Conservation (phyloP, 2,888 invertebrate genomes). For the Altica lythri region DNA sequence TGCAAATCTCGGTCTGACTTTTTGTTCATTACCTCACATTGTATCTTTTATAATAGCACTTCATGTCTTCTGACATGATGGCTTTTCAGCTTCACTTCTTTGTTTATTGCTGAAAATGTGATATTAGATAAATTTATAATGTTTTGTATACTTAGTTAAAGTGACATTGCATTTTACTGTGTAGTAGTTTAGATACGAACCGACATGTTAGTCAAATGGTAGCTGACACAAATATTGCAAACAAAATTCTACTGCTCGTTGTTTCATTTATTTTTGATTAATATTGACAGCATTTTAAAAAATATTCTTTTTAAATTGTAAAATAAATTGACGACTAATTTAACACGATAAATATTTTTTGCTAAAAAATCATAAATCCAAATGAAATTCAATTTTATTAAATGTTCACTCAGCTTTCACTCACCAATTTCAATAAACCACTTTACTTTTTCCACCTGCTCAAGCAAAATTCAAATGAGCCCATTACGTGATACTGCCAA, state of each 20-base stretch:
- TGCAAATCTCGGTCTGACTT: slow-evolving; percentile 27
- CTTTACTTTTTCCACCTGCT: slow-evolving; percentile 15
- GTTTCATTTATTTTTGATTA: no score
- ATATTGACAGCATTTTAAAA: no score
- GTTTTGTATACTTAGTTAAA: slow-evolving; percentile 3
- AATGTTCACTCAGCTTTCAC: neutral
- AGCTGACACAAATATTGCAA: no score
- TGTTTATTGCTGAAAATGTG: slow-evolving; percentile 19
- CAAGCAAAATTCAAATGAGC: slow-evolving; percentile 16
- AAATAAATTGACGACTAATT: no score
- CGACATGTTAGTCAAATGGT: no score
- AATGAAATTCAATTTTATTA: slow-evolving; percentile 7
- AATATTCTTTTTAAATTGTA: no score
- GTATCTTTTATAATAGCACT: slow-evolving; percentile 24
- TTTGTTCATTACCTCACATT: slow-evolving; percentile 30
- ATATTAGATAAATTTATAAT: slow-evolving; percentile 19
- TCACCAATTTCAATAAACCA: slow-evolving; percentile 11
- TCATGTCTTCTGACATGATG: slow-evolving; percentile 23
- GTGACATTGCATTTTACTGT: slow-evolving; percentile 1
- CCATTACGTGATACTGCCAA: slow-evolving; percentile 13
- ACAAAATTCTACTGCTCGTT: no score
- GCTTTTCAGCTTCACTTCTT: slow-evolving; percentile 20
- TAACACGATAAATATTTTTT: no score
- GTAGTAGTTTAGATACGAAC: neutral
- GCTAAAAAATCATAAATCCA: neutral